These are phyloP conservation scores for Pemphigus obesinymphae DNA, from an alignment of 1,140 invertebrate species.

Conservation along the genomic window DNA sequence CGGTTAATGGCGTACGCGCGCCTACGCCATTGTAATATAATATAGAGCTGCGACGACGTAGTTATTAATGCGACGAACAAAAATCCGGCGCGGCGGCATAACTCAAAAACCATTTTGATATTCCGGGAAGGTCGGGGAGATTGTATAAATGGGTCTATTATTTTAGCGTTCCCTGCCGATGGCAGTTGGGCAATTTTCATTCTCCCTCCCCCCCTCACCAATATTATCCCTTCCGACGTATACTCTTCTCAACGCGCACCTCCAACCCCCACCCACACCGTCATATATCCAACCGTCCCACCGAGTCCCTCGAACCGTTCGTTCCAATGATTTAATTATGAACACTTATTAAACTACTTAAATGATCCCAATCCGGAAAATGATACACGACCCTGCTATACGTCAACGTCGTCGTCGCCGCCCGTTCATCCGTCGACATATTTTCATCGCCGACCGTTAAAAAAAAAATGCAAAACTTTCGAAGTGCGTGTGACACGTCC, in stretches of 20 bases:
- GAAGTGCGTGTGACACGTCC: not conserved
- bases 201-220: not conserved
- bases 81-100: not conserved
- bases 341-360: constrained; percentile 39
- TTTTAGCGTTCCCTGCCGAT: constrained; percentile 27
- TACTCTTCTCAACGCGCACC: not conserved
- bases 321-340: constrained; percentile 36
- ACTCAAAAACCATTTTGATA: constrained; percentile 34
- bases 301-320: constrained; percentile 9
- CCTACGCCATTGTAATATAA: not conserved
- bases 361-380: constrained; percentile 22
- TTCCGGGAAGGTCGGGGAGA: constrained; percentile 16
- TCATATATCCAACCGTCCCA: not conserved
- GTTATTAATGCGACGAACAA: not conserved
- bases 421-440: not conserved
- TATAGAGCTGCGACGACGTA: not conserved
- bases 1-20: not conserved
- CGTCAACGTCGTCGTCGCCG: not conserved
- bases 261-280: not conserved
- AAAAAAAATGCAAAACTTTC: constrained; percentile 4
- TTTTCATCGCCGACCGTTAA: not conserved
- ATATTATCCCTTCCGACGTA: no score
- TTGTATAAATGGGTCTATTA: constrained; percentile 29
- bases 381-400: constrained; percentile 1
- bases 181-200: constrained; percentile 18